Base-by-base conservation (phyloP, 2,113 vertebrate species). In the Myrmecobius fasciatus region DNA sequence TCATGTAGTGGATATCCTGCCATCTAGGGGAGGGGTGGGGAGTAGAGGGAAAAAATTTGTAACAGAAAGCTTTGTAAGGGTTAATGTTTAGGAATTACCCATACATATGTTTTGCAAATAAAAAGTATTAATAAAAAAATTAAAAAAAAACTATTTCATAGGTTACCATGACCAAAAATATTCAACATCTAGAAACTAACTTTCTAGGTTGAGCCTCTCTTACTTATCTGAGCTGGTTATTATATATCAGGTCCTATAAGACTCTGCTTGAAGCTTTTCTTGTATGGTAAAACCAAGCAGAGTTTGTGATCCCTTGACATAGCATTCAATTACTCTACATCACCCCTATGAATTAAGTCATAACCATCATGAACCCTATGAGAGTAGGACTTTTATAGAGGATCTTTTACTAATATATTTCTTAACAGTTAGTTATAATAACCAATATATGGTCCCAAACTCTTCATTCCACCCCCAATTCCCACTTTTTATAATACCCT, bases 391-490 rank as follows among this genome's bases (percentile, higher is more conserved):
- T 75, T 43, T 75, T 75, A 17, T 75, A 25, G 36, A n/a, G 12
- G 31, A 96, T 53, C 24, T 47, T 17, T 8, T 60, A 54, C 31
- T 14, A 92, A 95, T 89, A 90, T 67, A 92, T 48, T 89, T 53
- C 52, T 92, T 92, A 91, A 56, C 43, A 53, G 46, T 52, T 92
- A 92, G 28, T 95, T 91, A 92, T 36, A 60, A 25, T 51, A 95
- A 26, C 89, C 52, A 94, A 92, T 10, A 89, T 10, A 92, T 52
- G 67, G 17, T 20, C 36, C 31, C 67, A 75, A 75, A n/a, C 17
- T 75, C 36, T n/a, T 75, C 20, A 43, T 75, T 75, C 9, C 17
- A 22, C 67, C 67, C 5, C 20, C 8, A 43, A 75, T n/a, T n/a
- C 67, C 36, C 36, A 75, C 36, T 43, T 43, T 67, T 75, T 43